Base-by-base conservation (phyloP, 1,140 invertebrate species). In the Atta cephalotes region DNA sequence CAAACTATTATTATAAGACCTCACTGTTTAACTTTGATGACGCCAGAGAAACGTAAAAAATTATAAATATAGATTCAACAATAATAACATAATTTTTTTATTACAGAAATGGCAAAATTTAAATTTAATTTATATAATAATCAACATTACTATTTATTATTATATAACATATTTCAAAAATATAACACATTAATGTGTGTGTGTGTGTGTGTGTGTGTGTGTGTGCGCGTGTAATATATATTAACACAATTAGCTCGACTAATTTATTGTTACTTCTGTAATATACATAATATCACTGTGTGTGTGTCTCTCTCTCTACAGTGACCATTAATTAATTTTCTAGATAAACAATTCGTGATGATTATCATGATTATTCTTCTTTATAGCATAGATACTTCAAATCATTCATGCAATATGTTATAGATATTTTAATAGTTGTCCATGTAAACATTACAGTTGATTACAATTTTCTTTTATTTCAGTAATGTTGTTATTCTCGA, bases 211-310 rank as follows among this genome's bases (percentile, higher is more conserved):
- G 39, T 1, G 39, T 10, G 9, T 1, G 2, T 10, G 9, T 10
- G 9, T 1, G 9, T 10, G 7, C 6, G 1, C 1, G 39, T 0
- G 9, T 45, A 12, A 21, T 68, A 35, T 65, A 65, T 31, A 65
- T 35, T 35, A 31, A 35, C 31, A 68, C 65, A 68, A 21, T n/a
- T 35, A 66, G 9, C 2, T 35, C 35, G 16, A 1, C 18, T 14
- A 39, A 68, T 39, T 68, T 68, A 68, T 45, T 68, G 21, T 68
- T 58, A 58, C 5, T 74, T 74, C 31, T 58, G 25, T 49, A 74
- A 39, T 39, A 39, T 72, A 53, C 9, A 72, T 18, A 72, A 56
- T 56, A 56, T 56, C 51, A 56, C 35, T 35, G 2, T 58, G 28
- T 31, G 28, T 31, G 25, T 25, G 25, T 25, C 25, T 25, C 28